Conservation (phyloP, 30 jellyfish, hydroid and myxozoan species). For the Turritopsis dohrnii region DNA sequence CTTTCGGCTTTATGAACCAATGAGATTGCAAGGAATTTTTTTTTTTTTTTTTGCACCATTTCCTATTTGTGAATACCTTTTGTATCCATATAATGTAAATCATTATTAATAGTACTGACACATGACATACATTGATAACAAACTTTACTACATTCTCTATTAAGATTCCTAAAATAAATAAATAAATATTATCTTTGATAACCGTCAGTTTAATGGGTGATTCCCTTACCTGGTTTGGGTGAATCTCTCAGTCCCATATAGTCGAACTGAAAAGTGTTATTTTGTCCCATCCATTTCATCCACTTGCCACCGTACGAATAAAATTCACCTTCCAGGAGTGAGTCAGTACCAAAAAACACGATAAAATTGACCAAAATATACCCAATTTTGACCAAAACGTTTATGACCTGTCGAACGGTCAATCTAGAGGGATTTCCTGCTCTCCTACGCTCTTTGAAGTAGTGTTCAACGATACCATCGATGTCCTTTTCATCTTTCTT, state of each 20-base stretch:
- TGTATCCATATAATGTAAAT: too few species aligned
- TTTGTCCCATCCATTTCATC: slow-evolving; percentile 24
- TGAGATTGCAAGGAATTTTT: too few species aligned
- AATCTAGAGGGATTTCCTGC: not conserved
- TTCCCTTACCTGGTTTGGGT: slow-evolving; percentile 37
- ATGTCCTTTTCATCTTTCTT: not conserved
- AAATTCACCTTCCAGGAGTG: slow-evolving; percentile 19
- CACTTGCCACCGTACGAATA: slow-evolving; percentile 32
- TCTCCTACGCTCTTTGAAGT: slow-evolving; percentile 19
- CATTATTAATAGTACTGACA: too few species aligned
- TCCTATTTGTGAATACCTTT: too few species aligned
- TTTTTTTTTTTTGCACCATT: too few species aligned
- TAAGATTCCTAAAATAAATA: too few species aligned
- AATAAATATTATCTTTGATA: too few species aligned
- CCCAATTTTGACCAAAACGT: slow-evolving; percentile 7
- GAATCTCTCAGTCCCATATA: slow-evolving; percentile 37
- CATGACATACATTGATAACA: too few species aligned
- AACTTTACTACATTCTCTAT: too few species aligned
- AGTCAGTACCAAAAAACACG: slow-evolving; percentile 19
- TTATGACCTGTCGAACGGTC: not conserved
- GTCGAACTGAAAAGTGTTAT: slow-evolving; percentile 16
- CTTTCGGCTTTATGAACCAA: too few species aligned
- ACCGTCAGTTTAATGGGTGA: not conserved
- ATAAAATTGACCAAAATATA: slow-evolving; percentile 28
- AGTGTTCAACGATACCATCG: slow-evolving; percentile 26